These are phyloP conservation scores for Brachionus angularis DNA, from an alignment of 1,140 invertebrate species.

Conservation along the genomic window DNA sequence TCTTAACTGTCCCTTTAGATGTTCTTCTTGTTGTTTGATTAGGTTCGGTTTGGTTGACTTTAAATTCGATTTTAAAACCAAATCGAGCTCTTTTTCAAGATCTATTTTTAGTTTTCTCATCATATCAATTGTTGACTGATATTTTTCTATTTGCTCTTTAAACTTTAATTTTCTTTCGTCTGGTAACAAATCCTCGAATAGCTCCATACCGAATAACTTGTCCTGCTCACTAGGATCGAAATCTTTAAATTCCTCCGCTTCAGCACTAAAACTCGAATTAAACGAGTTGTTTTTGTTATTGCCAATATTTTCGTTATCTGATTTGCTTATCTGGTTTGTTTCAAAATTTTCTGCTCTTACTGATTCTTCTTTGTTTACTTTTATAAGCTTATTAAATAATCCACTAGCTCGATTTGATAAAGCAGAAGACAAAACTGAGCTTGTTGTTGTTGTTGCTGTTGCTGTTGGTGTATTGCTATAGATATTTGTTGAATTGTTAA, in stretches of 20 bases:
- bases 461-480: too few relatives aligned
- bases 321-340: too few relatives aligned
- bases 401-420: too few relatives aligned
- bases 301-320: background rate
- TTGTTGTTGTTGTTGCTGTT: too few relatives aligned
- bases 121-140: conserved; percentile 8
- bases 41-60: background rate
- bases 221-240: conserved; percentile 3
- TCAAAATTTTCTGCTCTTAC: too few relatives aligned
- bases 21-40: background rate
- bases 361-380: too few relatives aligned
- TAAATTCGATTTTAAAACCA: background rate
- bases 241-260: conserved; percentile 24
- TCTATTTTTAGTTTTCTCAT: conserved; percentile 27
- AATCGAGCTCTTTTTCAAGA: conserved; percentile 1
- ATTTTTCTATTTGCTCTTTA: conserved; percentile 24
- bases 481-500: too few relatives aligned
- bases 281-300: background rate
- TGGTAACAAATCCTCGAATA: conserved; percentile 7
- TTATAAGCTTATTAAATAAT: too few relatives aligned
- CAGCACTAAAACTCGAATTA: background rate
- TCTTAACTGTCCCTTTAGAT: background rate
- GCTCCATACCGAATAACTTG: conserved; percentile 7
- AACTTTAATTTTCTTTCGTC: conserved; percentile 8
- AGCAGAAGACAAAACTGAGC: too few relatives aligned